Evolutionary conservation across 2,888 invertebrate species (phyloP), one percentile per base, ranked within the genome.

Genomic region (Melangyna quadrimaculata): DNA sequence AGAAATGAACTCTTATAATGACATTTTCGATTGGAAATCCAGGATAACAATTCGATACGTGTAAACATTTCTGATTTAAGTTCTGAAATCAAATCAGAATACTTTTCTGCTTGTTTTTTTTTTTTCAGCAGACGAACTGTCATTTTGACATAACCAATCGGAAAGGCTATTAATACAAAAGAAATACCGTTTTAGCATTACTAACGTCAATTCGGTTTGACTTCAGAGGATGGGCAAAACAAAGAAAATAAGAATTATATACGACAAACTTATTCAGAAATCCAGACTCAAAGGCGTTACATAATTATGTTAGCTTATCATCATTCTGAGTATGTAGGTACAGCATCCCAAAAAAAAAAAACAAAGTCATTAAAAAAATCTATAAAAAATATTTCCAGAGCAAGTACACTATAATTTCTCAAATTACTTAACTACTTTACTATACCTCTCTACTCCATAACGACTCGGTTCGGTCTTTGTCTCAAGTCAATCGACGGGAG

Each of bases 401-500:
- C 73, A 77, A 81, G 81, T 78, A 43, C 71, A 43, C 29, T 40
- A 63, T 48, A 43, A 53, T 40, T 69, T 81, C 75, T 86, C 86
- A 43, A 40, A 73, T 86, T 86, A 86, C 86, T n/a, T 73, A 77
- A 86, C 73, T 72, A 73, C 78, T 65, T 72, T 63, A 59, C 74
- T 69, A 63, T 65, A 55, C 67, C 51, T n/a, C n/a, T n/a, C n/a
- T 51, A 55, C 63, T 70, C 12, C 67, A 70, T 45, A 75, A 77
- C 67, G 65, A 61, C 65, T 61, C 48, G 43, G 27, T 37, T 61
- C 27, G 84, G 40, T 69, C 77, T 80, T 69, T 70, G 65, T 86
- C 57, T 65, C 73, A 77, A 59, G 73, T 86, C 86, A 73, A 86
- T 81, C 86, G 73, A 70, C 86, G 81, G 86, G 81, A 81, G 77